phyloP scores from a whole-genome alignment of 2,797 vertebrate species.

The Scleropages formosus region DNA sequence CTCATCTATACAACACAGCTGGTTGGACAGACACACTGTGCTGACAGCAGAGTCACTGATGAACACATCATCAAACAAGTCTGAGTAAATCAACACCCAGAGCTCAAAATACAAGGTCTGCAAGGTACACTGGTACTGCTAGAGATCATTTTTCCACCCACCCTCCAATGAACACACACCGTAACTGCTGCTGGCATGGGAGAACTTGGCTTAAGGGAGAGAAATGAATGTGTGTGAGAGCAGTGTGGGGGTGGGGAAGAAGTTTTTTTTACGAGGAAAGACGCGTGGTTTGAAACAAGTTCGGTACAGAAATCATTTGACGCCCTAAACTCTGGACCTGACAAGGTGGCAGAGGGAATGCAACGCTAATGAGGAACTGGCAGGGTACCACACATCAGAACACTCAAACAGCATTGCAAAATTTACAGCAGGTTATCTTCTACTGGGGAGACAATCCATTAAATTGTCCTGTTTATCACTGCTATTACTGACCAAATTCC shows the following conservation, averaged over 20 bases:
- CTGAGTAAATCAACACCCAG: too few relatives aligned
- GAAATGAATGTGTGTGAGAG: too few relatives aligned
- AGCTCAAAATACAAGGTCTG: too few relatives aligned
- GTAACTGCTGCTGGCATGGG: too few relatives aligned
- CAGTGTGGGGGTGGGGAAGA: too few relatives aligned
- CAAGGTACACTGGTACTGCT: too few relatives aligned
- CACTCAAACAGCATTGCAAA: not conserved
- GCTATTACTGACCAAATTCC: constrained; percentile 20
- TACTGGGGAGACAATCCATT: constrained; percentile 16
- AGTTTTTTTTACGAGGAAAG: too few relatives aligned
- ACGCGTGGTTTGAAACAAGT: too few relatives aligned
- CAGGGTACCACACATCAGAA: not conserved
- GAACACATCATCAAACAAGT: not conserved
- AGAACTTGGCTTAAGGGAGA: too few relatives aligned
- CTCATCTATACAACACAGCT: not conserved
- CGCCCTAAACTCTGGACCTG: not conserved
- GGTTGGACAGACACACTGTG: not conserved
- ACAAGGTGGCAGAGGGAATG: not conserved
- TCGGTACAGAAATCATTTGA: not conserved
- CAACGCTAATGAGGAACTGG: not conserved
- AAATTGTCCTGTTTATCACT: constrained; percentile 4
- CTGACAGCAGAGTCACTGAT: not conserved
- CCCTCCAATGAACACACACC: too few relatives aligned
- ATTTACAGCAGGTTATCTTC: not conserved
- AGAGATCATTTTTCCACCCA: too few relatives aligned